Evolutionary conservation across 1,140 invertebrate genomes (phyloP).

Genomic region (Panagrolaimus sp.): DNA sequence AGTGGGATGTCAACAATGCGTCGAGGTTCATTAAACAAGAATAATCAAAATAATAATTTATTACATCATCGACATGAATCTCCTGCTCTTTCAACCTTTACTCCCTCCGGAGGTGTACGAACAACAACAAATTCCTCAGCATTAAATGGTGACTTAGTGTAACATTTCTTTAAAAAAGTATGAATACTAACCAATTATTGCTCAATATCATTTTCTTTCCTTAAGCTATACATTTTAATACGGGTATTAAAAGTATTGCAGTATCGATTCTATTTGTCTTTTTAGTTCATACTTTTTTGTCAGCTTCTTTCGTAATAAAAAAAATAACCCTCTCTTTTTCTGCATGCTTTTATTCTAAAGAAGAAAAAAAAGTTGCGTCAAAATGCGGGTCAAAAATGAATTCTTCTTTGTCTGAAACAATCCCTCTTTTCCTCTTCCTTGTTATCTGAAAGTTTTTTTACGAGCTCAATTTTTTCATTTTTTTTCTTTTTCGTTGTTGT

Average conservation of each 20-base stretch:
- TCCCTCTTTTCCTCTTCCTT: neutral
- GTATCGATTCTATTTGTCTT: neutral
- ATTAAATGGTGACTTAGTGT: constrained; percentile 1
- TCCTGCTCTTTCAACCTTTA: constrained; percentile 13
- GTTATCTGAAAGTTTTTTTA: neutral
- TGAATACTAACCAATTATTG: neutral
- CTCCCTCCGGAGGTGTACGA: constrained; percentile 1
- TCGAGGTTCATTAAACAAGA: constrained; percentile 4
- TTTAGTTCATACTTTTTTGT: neutral
- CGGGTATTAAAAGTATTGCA: neutral
- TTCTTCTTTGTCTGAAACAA: neutral
- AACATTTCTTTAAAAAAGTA: too few relatives aligned
- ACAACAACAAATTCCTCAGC: neutral
- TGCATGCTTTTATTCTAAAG: too few relatives aligned
- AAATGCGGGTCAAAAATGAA: too few relatives aligned
- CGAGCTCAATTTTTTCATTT: neutral
- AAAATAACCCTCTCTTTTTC: too few relatives aligned
- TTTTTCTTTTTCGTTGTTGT: neutral
- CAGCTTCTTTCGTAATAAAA: neutral
- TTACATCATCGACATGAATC: constrained; percentile 9
- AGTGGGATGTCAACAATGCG: constrained; percentile 9
- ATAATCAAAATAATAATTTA: neutral
- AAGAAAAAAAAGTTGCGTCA: too few relatives aligned
- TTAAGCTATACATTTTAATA: neutral
- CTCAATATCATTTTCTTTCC: constrained; percentile 4